These are phyloP conservation scores for Nautilus pompilius DNA, from an alignment of 1,140 invertebrate genomes.

Conservation along the genomic window DNA sequence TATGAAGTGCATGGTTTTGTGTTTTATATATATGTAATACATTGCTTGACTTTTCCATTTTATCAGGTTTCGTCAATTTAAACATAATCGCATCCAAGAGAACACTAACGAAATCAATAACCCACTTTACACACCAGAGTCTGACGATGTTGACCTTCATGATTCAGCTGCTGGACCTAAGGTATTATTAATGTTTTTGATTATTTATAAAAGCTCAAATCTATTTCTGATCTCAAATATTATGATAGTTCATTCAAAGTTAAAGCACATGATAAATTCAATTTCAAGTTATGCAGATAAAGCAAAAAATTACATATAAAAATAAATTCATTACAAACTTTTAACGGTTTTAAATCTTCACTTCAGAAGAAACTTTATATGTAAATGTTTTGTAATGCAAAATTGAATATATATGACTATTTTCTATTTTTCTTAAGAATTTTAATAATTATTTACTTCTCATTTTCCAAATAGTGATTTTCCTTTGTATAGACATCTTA, in stretches of 20 bases:
- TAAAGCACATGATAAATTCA: background rate
- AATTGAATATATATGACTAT: too few relatives aligned
- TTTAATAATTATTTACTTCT: too few relatives aligned
- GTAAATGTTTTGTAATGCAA: too few relatives aligned
- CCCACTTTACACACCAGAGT: conserved; percentile 76
- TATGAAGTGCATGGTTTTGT: background rate
- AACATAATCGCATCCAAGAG: conserved; percentile 74
- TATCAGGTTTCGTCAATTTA: conserved; percentile 58
- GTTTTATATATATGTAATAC: too few relatives aligned
- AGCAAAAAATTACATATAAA: background rate
- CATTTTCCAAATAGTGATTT: too few relatives aligned
- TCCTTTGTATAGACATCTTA: too few relatives aligned
- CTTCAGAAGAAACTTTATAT: background rate
- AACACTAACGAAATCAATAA: conserved; percentile 71
- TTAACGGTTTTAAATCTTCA: background rate
- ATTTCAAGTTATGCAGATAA: background rate
- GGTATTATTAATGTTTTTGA: background rate
- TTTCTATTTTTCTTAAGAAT: too few relatives aligned
- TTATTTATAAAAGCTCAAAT: background rate
- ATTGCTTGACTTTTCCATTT: too few relatives aligned
- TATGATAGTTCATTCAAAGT: background rate
- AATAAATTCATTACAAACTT: background rate
- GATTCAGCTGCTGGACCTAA: conserved; percentile 61
- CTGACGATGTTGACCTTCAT: conserved; percentile 59
- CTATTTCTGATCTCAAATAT: background rate